Base-by-base conservation (phyloP, 2,797 vertebrate species). In the Phaenicophaeus curvirostris region DNA sequence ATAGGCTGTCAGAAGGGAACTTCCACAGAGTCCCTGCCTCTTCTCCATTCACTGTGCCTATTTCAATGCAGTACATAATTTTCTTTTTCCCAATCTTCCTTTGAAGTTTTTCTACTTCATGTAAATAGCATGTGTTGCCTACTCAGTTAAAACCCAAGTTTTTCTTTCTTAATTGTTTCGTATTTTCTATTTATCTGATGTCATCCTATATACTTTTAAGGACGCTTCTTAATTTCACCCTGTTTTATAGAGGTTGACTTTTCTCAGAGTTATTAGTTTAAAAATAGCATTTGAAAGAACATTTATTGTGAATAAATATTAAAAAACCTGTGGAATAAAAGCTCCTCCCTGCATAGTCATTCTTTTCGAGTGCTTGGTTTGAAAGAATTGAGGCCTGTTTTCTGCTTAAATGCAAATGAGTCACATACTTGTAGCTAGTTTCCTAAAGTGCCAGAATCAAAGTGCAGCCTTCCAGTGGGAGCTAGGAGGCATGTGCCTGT, bases 101-200 rank as follows among this genome's bases (percentile, higher is more conserved):
- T 89, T 94, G 66, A 85, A 90, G 37, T 81, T 86, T 30, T 75
- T 85, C n/a, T 63, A 5, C 37, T 83, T n/a, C 58, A 1, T 78
- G 31, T 80, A 68, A 95, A 72, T 59, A 51, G 41, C 16, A 25
- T 54, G 6, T 48, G n/a, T 55, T 89, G 37, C 50, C 61, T 77
- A 31, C 37, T 93, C 44, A 46, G 39, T 93, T 83, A 76, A 71
- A 86, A 91, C 50, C 0, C 23, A 41, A 2, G 46, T 61, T 84
- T 66, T 75, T 33, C 54, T 76, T 89, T 67, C 41, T 77, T 84
- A 89, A 63, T 31, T 55, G 12, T 31, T 89, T 23, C 53, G 20
- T 79, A n/a, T 72, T 94, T 89, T 85, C 17, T 57, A 93, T 92
- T 89, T 83, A 50, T 81, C 66, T 93, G 53, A 69, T 93, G 83